Base-by-base conservation (phyloP, 2,888 invertebrate genomes). In the Apamea epomidion region DNA sequence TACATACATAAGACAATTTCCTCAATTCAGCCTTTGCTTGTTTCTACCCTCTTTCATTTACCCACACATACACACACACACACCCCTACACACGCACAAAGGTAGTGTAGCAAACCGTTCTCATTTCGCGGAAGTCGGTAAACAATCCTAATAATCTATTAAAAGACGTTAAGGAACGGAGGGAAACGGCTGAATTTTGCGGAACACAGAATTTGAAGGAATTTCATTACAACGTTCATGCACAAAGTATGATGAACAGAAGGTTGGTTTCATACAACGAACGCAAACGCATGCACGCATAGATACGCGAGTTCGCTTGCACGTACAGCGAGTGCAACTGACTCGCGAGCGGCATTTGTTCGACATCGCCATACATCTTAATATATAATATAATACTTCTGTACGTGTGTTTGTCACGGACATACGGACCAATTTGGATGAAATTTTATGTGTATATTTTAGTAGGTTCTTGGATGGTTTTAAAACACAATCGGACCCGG, bases 131-230 rank as follows among this genome's bases (percentile, higher is more conserved):
- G 71, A 79, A 83, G 85, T 87, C 76, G 62, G 87, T 85, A 87
- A 87, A 85, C 87, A 87, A 80, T 83, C 76, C 45, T 74, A 80
- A 87, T 88, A 87, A 81, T 83, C 68, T 83, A 81, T 81, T 83
- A 86, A 77, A 83, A 87, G 68, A 78, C 77, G 69, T 69, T 76
- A 71, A 62, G 81, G 80, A 81, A 67, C 29, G 78, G 29, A 64
- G 80, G 72, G 78, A 78, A 74, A 70, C 58, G 69, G 18, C 45
- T 12, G 65, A 74, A 80, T 73, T 84, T 80, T 74, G 73, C 29
- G 12, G 64, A 58, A 70, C 16, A 64, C 51, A 70, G 77, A 75
- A 77, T 78, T 76, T 75, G 29, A 60, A 67, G 79, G 74, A 87
- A 87, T 85, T 88, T 87, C 86, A 87, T 86, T 87, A 86, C 80